A percentile compares a stretch with the other conserved stretches of the same genome.
phyloP scores from a whole-genome alignment of 2,113 vertebrate genomes.

The Onychostoma macrolepis region DNA sequence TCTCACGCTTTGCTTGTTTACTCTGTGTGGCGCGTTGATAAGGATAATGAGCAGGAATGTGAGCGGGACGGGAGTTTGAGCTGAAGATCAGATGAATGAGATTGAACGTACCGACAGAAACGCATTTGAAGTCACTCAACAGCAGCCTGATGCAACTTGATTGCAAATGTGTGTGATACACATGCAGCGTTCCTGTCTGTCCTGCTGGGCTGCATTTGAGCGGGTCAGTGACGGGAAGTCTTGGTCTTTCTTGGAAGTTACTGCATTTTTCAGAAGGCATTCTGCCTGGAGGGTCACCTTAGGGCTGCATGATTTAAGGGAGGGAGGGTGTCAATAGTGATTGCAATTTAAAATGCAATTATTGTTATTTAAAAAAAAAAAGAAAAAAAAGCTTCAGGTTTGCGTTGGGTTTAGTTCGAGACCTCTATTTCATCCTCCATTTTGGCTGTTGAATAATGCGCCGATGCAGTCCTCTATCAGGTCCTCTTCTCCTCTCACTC shows the following conservation, averaged over 20 bases:
- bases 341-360: background rate
- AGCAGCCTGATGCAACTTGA: background rate
- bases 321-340: background rate
- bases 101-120: background rate
- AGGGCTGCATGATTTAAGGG: background rate
- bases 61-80: no score
- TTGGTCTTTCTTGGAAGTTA: background rate
- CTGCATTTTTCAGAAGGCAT: background rate
- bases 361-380: no score
- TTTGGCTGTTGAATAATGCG: background rate
- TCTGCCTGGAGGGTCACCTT: background rate
- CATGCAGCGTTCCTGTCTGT: constrained; percentile 58
- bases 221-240: background rate
- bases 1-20: constrained; percentile 20
- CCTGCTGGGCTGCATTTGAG: constrained; percentile 55
- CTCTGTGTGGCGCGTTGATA: constrained; percentile 43
- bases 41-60: constrained; percentile 54
- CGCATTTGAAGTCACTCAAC: background rate
- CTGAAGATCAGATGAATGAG: constrained; percentile 14
- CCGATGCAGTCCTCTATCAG: background rate
- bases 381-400: background rate
- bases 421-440: background rate
- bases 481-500: background rate
- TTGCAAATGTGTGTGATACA: background rate
- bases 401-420: background rate